These are phyloP conservation scores for Gadus macrocephalus DNA, from an alignment of 2,113 vertebrate species.

Conservation along the genomic window DNA sequence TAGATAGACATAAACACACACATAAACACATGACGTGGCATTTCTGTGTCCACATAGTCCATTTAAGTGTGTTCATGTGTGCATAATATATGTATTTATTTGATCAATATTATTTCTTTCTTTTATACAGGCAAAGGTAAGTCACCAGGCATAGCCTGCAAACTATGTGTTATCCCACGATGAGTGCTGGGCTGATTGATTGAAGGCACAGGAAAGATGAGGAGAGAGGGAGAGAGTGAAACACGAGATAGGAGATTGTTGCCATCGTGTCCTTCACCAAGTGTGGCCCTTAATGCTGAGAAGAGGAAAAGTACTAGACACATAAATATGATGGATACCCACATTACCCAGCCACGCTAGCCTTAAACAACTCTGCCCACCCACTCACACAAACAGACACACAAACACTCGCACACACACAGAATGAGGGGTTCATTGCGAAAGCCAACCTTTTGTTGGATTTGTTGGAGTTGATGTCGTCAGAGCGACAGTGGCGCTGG, in stretches of 20 bases:
- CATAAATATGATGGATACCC: conserved; percentile 63
- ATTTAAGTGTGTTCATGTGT: no score
- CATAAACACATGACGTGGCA: neutral
- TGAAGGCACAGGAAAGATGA: no score
- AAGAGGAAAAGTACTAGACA: conserved; percentile 52
- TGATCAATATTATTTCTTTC: no score
- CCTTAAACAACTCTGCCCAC: conserved; percentile 33
- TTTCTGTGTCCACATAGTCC: neutral
- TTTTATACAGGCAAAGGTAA: no score
- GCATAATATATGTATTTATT: no score
- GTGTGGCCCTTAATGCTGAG: conserved; percentile 55
- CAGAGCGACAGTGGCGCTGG: conserved; percentile 40
- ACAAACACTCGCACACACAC: conserved; percentile 14
- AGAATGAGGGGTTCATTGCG: conserved; percentile 1
- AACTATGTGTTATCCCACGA: no score
- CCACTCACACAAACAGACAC: conserved; percentile 12
- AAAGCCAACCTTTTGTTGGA: conserved; percentile 51
- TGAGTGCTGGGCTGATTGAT: no score
- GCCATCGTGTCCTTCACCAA: conserved; percentile 62
- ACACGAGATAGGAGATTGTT: conserved; percentile 41
- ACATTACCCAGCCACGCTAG: conserved; percentile 22
- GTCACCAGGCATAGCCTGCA: no score
- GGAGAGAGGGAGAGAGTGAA: conserved; percentile 25
- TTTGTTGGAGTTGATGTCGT: conserved; percentile 37
- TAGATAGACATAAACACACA: neutral